Base-by-base conservation (phyloP, 2,797 vertebrate species). In the Dipus sagitta region DNA sequence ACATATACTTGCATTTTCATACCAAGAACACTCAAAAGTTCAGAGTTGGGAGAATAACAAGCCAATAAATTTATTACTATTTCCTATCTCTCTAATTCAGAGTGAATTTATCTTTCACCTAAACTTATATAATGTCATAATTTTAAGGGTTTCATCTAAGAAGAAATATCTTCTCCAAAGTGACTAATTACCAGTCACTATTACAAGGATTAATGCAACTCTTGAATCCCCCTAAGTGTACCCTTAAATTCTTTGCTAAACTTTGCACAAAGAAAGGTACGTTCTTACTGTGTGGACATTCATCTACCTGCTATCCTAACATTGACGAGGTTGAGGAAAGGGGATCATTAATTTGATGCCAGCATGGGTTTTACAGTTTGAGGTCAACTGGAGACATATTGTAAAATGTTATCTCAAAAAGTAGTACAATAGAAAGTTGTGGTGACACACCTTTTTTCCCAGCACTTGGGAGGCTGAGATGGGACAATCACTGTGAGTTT, bases 1-100 rank as follows among this genome's bases (percentile, higher is more conserved):
- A 15, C 3, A 6, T 2, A 14, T 42, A 1, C 15, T 30, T 32
- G 1, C 1, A 0, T 2, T 17, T 6, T 91, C 11, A 11, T 30
- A 79, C n/a, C 15, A 67, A 65, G 3, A 70, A 3, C 17, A 72
- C 7, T 71, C 18, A 70, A 17, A 86, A 54, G 7, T 42, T 0
- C 71, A 42, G 12, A 34, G 72, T 78, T 70, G 23, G 23, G 8
- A 76, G 1, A 74, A 64, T 20, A 18, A 1, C 15, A 54, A 34
- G 13, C 70, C 24, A 85, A 71, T 75, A 79, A 28, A 64, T n/a
- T 17, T 86, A 67, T 70, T 30, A 42, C 10, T 5, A 8, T 1
- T n/a, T 17, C 6, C 13, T 24, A 30, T 3, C 62, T 4, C 24
- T 18, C 38, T 14, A 67, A 38, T 64, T 78, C 26, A 80, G 87